Percentiles rank a stretch among this genome's conserved stretches.
Evolutionary conservation across 2,888 invertebrate genomes (phyloP).

Genomic region (Criorhina ranunculi): DNA sequence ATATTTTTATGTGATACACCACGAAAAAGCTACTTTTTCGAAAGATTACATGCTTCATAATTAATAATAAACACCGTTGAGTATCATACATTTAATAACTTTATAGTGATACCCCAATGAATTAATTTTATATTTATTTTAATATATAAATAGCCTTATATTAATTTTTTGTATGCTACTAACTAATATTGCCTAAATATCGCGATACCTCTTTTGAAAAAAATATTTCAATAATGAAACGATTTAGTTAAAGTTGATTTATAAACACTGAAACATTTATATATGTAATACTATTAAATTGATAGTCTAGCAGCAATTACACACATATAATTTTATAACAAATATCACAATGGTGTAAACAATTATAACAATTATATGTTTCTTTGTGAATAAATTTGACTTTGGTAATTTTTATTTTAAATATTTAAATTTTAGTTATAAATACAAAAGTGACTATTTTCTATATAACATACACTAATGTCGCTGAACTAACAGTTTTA

Average conservation of each 20-base stretch:
- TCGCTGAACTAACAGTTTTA: too few species aligned
- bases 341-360: constrained; percentile 50
- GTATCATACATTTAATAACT: constrained; percentile 9
- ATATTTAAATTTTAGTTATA: background rate
- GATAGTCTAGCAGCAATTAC: constrained; percentile 59
- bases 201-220: background rate
- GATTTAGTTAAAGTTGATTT: constrained; percentile 1
- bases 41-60: constrained; percentile 34
- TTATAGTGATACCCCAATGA: constrained; percentile 30
- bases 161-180: constrained; percentile 1
- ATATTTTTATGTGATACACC: constrained; percentile 23
- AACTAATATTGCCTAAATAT: constrained; percentile 19
- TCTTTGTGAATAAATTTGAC: constrained; percentile 42
- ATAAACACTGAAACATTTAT: constrained; percentile 53
- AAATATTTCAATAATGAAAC: constrained; percentile 19
- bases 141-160: constrained; percentile 3
- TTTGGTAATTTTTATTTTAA: constrained; percentile 51
- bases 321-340: constrained; percentile 50
- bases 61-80: constrained; percentile 7
- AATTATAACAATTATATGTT: constrained; percentile 46
- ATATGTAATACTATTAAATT: constrained; percentile 37
- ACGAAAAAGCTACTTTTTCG: constrained; percentile 9
- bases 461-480: too few species aligned
- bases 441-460: too few species aligned
- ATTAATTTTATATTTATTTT: background rate